Evolutionary conservation across 2,797 vertebrate species (phyloP).

Genomic region (Sebastiscus tertius): DNA sequence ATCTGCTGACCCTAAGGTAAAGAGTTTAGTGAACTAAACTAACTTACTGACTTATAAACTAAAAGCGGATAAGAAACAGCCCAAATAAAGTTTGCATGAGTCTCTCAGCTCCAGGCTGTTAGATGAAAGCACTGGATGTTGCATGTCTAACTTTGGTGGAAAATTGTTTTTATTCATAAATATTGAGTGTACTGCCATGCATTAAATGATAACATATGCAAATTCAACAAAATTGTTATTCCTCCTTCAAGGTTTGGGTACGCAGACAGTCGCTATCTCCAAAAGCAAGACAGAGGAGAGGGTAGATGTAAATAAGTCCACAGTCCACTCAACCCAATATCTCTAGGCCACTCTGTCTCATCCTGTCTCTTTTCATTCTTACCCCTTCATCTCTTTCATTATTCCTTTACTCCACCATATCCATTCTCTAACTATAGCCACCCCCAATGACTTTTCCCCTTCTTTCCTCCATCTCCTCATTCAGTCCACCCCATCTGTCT

Average conservation of each 20-base stretch:
- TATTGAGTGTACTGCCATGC: background rate
- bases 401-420: background rate
- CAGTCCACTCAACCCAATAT: background rate
- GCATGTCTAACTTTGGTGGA: slow-evolving; percentile 26
- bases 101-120: slow-evolving; percentile 15
- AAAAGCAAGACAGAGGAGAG: slow-evolving; percentile 9
- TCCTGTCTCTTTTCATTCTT: background rate
- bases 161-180: slow-evolving; percentile 44
- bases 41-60: background rate
- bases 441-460: background rate
- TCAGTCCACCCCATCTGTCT: background rate
- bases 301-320: slow-evolving; percentile 14
- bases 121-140: slow-evolving; percentile 43
- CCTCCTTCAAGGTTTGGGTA: slow-evolving; percentile 11
- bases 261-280: slow-evolving; percentile 16
- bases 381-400: background rate
- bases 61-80: background rate
- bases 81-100: slow-evolving; percentile 1
- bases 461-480: background rate
- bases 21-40: background rate
- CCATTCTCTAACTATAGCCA: slow-evolving; percentile 1
- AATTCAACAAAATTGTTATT: slow-evolving; percentile 36
- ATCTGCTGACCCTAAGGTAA: background rate
- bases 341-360: background rate
- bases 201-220: slow-evolving; percentile 48